phyloP scores from a whole-genome alignment of 2,888 invertebrate species.

The Cryptosula pallasiana region DNA sequence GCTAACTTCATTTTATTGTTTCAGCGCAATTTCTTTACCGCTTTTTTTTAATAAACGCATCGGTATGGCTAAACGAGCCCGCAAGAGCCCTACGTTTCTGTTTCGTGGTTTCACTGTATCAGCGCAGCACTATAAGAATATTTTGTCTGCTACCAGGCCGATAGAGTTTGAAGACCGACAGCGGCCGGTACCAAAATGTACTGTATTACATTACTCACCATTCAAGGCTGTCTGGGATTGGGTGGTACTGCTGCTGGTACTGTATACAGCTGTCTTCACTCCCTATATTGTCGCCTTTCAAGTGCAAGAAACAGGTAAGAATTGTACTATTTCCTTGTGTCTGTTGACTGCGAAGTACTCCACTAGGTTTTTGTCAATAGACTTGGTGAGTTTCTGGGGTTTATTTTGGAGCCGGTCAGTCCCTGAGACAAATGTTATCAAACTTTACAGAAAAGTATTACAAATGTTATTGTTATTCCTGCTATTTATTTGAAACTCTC shows the following conservation, averaged over 20 bases:
- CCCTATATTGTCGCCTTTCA: slow-evolving; percentile 51
- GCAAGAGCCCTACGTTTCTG: not conserved
- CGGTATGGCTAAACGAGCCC: not conserved
- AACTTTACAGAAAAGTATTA: too few species aligned
- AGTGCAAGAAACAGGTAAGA: slow-evolving; percentile 38
- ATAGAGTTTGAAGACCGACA: slow-evolving; percentile 27
- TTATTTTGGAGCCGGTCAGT: too few species aligned
- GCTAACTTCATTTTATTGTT: too few species aligned
- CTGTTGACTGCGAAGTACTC: too few species aligned
- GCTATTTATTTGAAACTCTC: too few species aligned
- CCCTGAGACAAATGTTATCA: too few species aligned
- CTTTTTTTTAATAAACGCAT: too few species aligned
- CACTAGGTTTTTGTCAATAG: too few species aligned
- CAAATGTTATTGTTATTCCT: too few species aligned
- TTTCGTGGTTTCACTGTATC: slow-evolving; percentile 13
- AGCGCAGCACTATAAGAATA: slow-evolving; percentile 16
- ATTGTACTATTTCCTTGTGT: too few species aligned
- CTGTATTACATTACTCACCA: slow-evolving; percentile 53
- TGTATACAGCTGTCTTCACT: slow-evolving; percentile 53
- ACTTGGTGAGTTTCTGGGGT: too few species aligned
- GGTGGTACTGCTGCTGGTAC: slow-evolving; percentile 50
- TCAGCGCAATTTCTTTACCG: too few species aligned
- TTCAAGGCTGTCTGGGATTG: slow-evolving; percentile 55
- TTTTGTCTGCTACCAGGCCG: slow-evolving; percentile 25
- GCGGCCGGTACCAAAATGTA: slow-evolving; percentile 41